These are phyloP conservation scores for Drosophila rubida DNA, from an alignment of 2,888 invertebrate species.

Conservation along the genomic window DNA sequence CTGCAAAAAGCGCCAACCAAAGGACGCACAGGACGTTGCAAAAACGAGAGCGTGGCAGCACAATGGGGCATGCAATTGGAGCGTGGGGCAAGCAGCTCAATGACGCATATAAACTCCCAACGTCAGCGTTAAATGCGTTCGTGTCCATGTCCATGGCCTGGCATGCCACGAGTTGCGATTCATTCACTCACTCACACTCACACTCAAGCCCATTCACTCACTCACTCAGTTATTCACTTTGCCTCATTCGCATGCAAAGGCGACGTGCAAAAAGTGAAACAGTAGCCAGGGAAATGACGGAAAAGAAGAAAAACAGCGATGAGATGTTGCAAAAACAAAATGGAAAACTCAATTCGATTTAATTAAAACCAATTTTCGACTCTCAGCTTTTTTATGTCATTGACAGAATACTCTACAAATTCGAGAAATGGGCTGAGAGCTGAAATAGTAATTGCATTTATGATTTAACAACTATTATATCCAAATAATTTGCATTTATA, in stretches of 20 bases:
- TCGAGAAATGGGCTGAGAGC: too few relatives aligned
- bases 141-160: slow-evolving; percentile 54
- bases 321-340: slow-evolving; percentile 17
- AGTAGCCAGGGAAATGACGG: slow-evolving; percentile 27
- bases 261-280: slow-evolving; percentile 55
- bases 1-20: slow-evolving; percentile 50
- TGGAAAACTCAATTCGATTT: slow-evolving; percentile 76
- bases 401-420: slow-evolving; percentile 28
- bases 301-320: slow-evolving; percentile 35
- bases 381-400: slow-evolving; percentile 48
- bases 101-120: slow-evolving; percentile 76
- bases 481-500: too few relatives aligned
- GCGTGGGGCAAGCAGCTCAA: slow-evolving; percentile 38
- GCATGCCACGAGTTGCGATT: slow-evolving; percentile 70
- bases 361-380: slow-evolving; percentile 81
- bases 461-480: too few relatives aligned
- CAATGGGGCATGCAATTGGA: slow-evolving; percentile 21
- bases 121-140: slow-evolving; percentile 78
- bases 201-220: slow-evolving; percentile 57
- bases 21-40: slow-evolving; percentile 27
- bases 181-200: slow-evolving; percentile 54
- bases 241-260: slow-evolving; percentile 59
- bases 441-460: neutral
- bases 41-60: slow-evolving; percentile 8
- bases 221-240: slow-evolving; percentile 32